These are phyloP conservation scores for Temnothorax unifasciatus DNA, from an alignment of 2,888 invertebrate species.

Conservation along the genomic window DNA sequence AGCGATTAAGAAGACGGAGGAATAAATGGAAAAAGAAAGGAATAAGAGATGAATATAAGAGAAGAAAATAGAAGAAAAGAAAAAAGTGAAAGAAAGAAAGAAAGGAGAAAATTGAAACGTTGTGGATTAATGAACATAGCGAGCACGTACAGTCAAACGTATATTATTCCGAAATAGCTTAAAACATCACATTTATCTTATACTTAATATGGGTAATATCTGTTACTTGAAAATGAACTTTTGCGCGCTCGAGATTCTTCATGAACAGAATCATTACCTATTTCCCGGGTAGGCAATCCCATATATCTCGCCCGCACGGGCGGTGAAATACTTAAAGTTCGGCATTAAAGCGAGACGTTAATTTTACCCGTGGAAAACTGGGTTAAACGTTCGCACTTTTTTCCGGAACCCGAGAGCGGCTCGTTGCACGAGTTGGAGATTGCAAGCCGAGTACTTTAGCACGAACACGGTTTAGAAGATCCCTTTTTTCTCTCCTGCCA, in stretches of 20 bases:
- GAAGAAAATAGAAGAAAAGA: background rate
- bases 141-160: background rate
- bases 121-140: constrained; percentile 6
- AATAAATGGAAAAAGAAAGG: background rate
- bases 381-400: constrained; percentile 50
- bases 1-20: background rate
- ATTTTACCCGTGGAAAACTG: constrained; percentile 54
- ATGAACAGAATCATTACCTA: constrained; percentile 42
- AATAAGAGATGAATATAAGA: background rate
- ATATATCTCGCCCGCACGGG: constrained; percentile 28
- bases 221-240: constrained; percentile 8
- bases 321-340: constrained; percentile 52
- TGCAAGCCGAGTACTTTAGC: constrained; percentile 50
- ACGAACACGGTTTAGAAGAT: constrained; percentile 67
- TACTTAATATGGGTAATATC: background rate
- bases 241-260: constrained; percentile 36
- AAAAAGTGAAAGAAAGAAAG: too few relatives aligned
- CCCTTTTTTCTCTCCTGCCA: constrained; percentile 49
- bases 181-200: constrained; percentile 15
- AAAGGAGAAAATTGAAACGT: background rate
- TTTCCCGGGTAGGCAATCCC: constrained; percentile 28
- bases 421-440: constrained; percentile 39
- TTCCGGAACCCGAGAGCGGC: constrained; percentile 35
- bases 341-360: constrained; percentile 55
- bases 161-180: background rate